phyloP scores from a whole-genome alignment of 2,113 vertebrate species.

The Platysternon megacephalum region DNA sequence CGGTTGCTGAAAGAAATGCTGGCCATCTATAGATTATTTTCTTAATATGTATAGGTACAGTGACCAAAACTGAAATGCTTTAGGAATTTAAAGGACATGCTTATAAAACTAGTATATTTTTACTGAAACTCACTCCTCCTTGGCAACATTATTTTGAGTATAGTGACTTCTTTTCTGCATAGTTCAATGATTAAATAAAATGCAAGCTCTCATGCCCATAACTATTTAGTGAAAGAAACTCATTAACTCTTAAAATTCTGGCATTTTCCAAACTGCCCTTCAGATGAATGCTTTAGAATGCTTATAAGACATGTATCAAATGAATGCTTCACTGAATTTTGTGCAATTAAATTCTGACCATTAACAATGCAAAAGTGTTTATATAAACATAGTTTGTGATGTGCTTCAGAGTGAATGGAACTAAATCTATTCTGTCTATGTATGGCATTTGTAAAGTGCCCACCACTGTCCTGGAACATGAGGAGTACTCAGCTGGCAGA shows the following conservation, averaged over 20 bases:
- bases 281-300: slow-evolving; percentile 11
- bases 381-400: slow-evolving; percentile 44
- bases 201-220: neutral
- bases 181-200: neutral
- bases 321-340: slow-evolving; percentile 53
- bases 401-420: slow-evolving; percentile 46
- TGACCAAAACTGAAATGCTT: neutral
- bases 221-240: slow-evolving; percentile 16
- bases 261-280: neutral
- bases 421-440: slow-evolving; percentile 39
- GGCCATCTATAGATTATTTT: neutral
- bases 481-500: neutral
- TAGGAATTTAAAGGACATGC: neutral
- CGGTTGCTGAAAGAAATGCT: neutral
- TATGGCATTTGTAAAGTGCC: slow-evolving; percentile 42
- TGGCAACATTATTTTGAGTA: neutral
- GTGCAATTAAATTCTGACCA: slow-evolving; percentile 40
- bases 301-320: slow-evolving; percentile 48
- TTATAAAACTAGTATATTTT: neutral
- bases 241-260: slow-evolving; percentile 11
- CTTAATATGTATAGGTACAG: neutral
- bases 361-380: slow-evolving; percentile 27
- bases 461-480: neutral
- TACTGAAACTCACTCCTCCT: neutral
- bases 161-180: neutral